Evolutionary conservation across 2,888 invertebrate species (phyloP).

Genomic region (Acronicta leporina): DNA sequence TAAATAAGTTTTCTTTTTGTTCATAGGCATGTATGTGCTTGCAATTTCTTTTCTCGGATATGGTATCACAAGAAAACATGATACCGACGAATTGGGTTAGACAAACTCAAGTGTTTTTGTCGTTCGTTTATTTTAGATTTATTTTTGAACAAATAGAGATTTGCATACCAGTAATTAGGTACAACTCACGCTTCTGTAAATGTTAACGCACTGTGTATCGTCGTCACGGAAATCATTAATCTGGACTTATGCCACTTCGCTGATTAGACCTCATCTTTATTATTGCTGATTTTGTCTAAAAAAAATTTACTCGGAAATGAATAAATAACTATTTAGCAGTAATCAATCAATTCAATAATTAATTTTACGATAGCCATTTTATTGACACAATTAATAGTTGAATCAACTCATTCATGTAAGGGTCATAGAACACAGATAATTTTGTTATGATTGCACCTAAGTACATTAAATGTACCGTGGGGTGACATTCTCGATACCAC

Average conservation of each 20-base stretch:
- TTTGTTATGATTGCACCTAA: conserved; percentile 43
- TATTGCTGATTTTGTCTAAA: conserved; percentile 26
- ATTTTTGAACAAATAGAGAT: conserved; percentile 30
- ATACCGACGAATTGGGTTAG: conserved; percentile 82
- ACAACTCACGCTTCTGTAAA: conserved; percentile 42
- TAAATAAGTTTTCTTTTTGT: conserved; percentile 51
- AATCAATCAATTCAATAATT: conserved; percentile 36
- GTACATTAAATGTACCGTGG: conserved; percentile 25
- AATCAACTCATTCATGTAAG: conserved; percentile 47
- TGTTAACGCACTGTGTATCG: conserved; percentile 32
- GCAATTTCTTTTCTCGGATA: conserved; percentile 80
- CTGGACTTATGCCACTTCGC: conserved; percentile 20
- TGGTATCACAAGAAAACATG: conserved; percentile 75
- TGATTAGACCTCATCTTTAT: conserved; percentile 7
- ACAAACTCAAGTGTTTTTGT: conserved; percentile 37
- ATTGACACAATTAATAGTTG: conserved; percentile 34
- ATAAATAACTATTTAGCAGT: conserved; percentile 27
- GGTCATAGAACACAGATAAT: conserved; percentile 48
- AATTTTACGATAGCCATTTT: conserved; percentile 22
- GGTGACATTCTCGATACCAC: conserved; percentile 41
- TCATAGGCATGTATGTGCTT: conserved; percentile 81
- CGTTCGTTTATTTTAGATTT: conserved; percentile 40
- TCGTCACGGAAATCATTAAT: conserved; percentile 26
- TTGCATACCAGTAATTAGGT: conserved; percentile 25
- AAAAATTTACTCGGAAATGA: conserved; percentile 13